Percentiles rank a stretch among this genome's conserved stretches.
phyloP scores from a whole-genome alignment of 1,140 invertebrate species.

The Drosophila truncata region DNA sequence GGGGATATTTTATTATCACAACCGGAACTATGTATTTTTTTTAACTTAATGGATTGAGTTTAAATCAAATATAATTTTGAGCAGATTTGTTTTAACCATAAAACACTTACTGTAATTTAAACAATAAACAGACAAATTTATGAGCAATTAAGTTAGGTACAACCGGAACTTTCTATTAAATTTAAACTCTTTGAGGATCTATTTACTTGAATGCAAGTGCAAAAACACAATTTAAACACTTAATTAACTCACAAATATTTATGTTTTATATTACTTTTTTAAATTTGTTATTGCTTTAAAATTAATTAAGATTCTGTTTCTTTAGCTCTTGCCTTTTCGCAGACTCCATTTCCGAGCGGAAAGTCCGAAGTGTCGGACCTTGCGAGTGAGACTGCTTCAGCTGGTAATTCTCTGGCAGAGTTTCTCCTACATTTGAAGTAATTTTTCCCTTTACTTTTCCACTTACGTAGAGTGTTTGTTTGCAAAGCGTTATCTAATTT shows the following conservation, averaged over 20 bases:
- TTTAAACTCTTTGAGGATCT: too few species aligned
- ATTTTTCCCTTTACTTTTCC: not conserved
- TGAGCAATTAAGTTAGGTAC: too few species aligned
- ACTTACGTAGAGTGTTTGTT: slow-evolving; percentile 19
- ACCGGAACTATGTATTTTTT: too few species aligned
- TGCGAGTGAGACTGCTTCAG: not conserved
- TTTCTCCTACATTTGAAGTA: not conserved
- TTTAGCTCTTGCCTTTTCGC: not conserved
- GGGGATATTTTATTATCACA: too few species aligned
- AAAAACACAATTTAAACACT: not conserved
- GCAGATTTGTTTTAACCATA: too few species aligned
- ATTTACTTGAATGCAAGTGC: too few species aligned
- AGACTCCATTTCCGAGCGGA: not conserved
- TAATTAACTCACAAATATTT: not conserved
- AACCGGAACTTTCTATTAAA: too few species aligned
- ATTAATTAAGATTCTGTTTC: not conserved
- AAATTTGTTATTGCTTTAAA: not conserved
- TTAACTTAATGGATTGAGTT: too few species aligned
- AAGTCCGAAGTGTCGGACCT: not conserved
- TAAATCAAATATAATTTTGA: too few species aligned
- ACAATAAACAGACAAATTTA: too few species aligned
- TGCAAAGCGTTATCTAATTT: slow-evolving; percentile 19
- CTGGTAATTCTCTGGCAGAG: not conserved
- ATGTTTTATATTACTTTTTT: not conserved
- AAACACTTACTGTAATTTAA: too few species aligned